Percentiles rank a stretch among this genome's conserved stretches.
phyloP scores from a whole-genome alignment of 1,140 invertebrate species.

The Neodiprion virginianus region DNA sequence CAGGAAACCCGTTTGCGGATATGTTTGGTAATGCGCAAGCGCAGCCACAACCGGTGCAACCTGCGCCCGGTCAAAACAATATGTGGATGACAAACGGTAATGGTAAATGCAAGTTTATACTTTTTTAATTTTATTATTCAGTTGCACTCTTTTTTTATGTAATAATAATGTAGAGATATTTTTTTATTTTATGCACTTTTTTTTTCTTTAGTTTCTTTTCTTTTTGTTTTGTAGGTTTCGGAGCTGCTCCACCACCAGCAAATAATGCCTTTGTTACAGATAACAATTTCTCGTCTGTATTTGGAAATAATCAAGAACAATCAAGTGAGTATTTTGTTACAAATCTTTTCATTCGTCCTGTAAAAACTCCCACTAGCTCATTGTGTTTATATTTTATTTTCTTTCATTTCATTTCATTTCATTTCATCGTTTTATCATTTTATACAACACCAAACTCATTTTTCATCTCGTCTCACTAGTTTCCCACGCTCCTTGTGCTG shows the following conservation, averaged over 20 bases:
- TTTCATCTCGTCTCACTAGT: conserved; percentile 3
- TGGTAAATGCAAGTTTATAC: conserved; percentile 55
- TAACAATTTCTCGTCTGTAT: conserved; percentile 84
- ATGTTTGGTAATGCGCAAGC: conserved; percentile 71
- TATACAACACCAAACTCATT: not conserved
- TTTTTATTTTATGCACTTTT: conserved; percentile 20
- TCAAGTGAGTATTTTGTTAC: conserved; percentile 62
- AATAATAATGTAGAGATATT: conserved; percentile 18
- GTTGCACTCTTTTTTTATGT: not conserved
- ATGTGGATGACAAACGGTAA: conserved; percentile 76
- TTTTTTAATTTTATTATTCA: conserved; percentile 38
- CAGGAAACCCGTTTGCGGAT: conserved; percentile 88
- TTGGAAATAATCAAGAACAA: conserved; percentile 77
- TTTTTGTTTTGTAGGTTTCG: conserved; percentile 66
- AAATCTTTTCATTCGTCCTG: not conserved
- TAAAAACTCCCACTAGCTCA: not conserved
- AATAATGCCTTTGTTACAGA: conserved; percentile 85
- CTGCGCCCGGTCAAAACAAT: conserved; percentile 61
- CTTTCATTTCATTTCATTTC: conserved; percentile 1
- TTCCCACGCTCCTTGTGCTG: not conserved
- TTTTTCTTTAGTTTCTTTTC: conserved; percentile 30
- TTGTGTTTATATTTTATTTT: not conserved
- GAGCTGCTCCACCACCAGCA: conserved; percentile 61
- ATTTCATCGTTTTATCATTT: not conserved
- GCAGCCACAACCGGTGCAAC: conserved; percentile 49